These are phyloP conservation scores for Sclerodermus sp. DNA, from an alignment of 2,888 invertebrate species.

Conservation along the genomic window DNA sequence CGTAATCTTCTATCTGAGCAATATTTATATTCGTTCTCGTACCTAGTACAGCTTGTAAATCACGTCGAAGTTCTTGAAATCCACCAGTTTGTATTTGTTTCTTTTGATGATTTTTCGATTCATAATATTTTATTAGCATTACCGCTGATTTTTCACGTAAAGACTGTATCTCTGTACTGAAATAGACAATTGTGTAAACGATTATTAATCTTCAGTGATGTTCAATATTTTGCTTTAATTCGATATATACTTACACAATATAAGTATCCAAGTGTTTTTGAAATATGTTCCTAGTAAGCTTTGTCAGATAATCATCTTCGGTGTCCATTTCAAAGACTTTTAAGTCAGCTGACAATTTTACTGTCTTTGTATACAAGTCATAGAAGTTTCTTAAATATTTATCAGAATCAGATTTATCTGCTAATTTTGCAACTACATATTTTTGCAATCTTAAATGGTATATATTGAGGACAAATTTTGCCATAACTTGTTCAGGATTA, in stretches of 20 bases:
- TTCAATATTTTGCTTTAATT: background rate
- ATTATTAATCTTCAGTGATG: constrained; percentile 2
- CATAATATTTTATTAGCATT: constrained; percentile 84
- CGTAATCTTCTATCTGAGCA: constrained; percentile 92
- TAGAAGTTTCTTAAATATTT: constrained; percentile 86
- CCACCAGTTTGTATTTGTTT: constrained; percentile 87
- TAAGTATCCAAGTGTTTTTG: constrained; percentile 78
- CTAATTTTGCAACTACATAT: constrained; percentile 79
- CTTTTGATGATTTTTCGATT: constrained; percentile 91
- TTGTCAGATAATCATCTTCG: constrained; percentile 76
- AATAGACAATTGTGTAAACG: constrained; percentile 24
- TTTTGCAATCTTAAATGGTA: constrained; percentile 89
- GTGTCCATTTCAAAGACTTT: constrained; percentile 75
- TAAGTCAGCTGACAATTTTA: constrained; percentile 74
- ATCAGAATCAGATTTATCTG: constrained; percentile 80
- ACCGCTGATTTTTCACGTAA: constrained; percentile 76
- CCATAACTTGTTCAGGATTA: constrained; percentile 96
- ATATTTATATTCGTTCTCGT: constrained; percentile 91
- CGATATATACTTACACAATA: constrained; percentile 62
- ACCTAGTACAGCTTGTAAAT: constrained; percentile 91
- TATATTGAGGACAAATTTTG: constrained; percentile 94
- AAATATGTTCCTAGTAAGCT: constrained; percentile 80
- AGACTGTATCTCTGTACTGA: constrained; percentile 72
- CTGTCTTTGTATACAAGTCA: constrained; percentile 85
- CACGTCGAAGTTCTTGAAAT: constrained; percentile 90